Percentiles rank a stretch among this genome's conserved stretches.
Conservation (phyloP, 2,113 vertebrate genomes). For the Crypturellus undulatus region DNA sequence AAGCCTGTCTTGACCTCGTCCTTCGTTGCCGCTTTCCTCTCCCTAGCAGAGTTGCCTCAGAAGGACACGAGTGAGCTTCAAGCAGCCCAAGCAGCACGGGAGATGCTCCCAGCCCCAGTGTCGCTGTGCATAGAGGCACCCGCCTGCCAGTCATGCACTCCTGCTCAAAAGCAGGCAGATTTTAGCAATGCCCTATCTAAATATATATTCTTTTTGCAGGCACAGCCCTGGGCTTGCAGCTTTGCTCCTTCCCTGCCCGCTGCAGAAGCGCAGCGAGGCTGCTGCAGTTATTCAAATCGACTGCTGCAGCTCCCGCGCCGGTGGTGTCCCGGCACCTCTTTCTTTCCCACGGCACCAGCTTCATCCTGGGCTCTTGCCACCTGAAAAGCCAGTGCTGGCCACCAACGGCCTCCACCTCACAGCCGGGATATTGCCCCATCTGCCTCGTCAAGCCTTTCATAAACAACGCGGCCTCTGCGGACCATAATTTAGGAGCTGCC, state of each 20-base stretch:
- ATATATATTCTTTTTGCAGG: background rate
- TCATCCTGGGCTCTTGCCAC: accelerated
- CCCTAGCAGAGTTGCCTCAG: slow-evolving; percentile 12
- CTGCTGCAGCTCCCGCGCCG: accelerated
- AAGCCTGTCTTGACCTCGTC: background rate
- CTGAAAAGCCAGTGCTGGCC: background rate
- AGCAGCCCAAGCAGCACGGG: accelerated
- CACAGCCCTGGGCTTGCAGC: background rate
- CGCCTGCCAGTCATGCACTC: background rate
- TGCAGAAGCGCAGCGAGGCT: background rate
- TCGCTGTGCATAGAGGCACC: background rate
- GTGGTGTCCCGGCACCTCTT: no score
- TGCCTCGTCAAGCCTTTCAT: background rate
- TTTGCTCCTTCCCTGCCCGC: no score
- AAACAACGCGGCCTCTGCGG: accelerated
- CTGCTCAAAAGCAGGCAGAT: background rate
- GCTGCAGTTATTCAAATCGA: background rate
- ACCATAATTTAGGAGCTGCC: slow-evolving; percentile 39
- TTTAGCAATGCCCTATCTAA: background rate
- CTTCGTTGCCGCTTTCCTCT: background rate
- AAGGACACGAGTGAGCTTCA: background rate
- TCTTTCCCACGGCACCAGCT: background rate
- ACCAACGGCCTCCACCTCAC: no score
- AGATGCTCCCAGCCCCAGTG: background rate
- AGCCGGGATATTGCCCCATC: background rate